phyloP scores from a whole-genome alignment of 2,888 invertebrate genomes.

The Pasiphila rectangulata region DNA sequence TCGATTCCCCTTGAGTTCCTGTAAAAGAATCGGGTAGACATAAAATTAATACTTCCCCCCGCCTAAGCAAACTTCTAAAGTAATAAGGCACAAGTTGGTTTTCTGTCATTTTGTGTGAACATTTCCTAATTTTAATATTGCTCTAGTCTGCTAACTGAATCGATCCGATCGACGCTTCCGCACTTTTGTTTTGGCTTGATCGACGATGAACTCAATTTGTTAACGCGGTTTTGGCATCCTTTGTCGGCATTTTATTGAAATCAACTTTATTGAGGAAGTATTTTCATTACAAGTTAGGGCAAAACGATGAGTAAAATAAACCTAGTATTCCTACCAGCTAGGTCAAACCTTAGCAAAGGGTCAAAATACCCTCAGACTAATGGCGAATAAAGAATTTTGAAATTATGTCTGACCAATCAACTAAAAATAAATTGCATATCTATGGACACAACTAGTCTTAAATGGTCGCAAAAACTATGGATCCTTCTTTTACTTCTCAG shows the following conservation, averaged over 20 bases:
- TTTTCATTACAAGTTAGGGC: not conserved
- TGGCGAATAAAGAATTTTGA: too few species aligned
- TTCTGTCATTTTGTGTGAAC: conserved; percentile 28
- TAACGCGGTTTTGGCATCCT: not conserved
- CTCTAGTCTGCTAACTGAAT: not conserved
- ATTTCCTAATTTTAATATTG: conserved; percentile 18
- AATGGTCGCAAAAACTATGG: too few species aligned
- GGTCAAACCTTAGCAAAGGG: too few species aligned
- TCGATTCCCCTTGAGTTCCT: conserved; percentile 53
- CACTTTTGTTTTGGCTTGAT: conserved; percentile 1
- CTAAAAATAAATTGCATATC: too few species aligned
- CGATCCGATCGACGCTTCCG: not conserved
- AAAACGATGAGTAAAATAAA: too few species aligned
- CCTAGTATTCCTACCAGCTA: too few species aligned
- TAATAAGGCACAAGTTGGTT: conserved; percentile 6
- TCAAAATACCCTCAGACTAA: too few species aligned
- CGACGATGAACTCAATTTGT: conserved; percentile 4
- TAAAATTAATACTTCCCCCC: conserved; percentile 1
- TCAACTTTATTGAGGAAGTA: too few species aligned
- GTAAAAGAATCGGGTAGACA: not conserved
- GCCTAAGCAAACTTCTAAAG: too few species aligned
- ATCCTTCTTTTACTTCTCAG: too few species aligned
- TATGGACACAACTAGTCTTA: too few species aligned
- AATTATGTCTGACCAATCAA: too few species aligned
- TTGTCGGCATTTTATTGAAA: conserved; percentile 1